Base-by-base conservation (phyloP, 1,140 invertebrate species). In the Oncopeltus fasciatus region DNA sequence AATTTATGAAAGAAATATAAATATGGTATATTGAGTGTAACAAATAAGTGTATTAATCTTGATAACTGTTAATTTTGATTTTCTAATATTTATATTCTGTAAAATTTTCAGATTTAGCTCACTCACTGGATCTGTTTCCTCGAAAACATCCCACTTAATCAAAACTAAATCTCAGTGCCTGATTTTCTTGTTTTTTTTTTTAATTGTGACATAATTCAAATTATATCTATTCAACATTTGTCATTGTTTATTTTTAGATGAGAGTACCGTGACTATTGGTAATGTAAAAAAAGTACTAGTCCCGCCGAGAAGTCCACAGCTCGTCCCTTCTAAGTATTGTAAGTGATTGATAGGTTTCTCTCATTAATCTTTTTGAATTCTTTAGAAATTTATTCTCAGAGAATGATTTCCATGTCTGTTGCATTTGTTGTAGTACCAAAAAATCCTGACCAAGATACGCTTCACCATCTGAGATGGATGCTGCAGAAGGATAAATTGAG, bases 391-490 rank as follows among this genome's bases (percentile, higher is more conserved):
- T 2, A 20, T 4, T n/a, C 18, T 1, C n/a, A 56, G 27, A 1
- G 12, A 27, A 27, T 26, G 16, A 1, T 26, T 27, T 56, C n/a
- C 12, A 56, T 2, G 2, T 26, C 3, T 61, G 60, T 26, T 29
- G 60, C 29, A 64, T 74, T 24, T 68, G n/a, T n/a, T n/a, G n/a
- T n/a, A 83, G 81, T 83, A 26, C 73, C 73, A 1, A 72, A 75
- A 33, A 70, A 77, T 59, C 67, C 81, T 56, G 78, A 83, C 59
- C 90, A 94, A 75, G 84, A 84, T 51, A 81, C 82, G n/a, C 72
- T 94, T 3, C 79, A 83, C 53, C 86, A 94, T 73, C 75, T 95
- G 67, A 79, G 86, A 81, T 95, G 92, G 92, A 94, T 95, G 83
- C 81, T 95, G 72, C 91, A 95, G 71, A 95, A 96, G 72, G 92